These are phyloP conservation scores for Smutsia temminckii DNA, from an alignment of 2,797 vertebrate species.

Conservation along the genomic window DNA sequence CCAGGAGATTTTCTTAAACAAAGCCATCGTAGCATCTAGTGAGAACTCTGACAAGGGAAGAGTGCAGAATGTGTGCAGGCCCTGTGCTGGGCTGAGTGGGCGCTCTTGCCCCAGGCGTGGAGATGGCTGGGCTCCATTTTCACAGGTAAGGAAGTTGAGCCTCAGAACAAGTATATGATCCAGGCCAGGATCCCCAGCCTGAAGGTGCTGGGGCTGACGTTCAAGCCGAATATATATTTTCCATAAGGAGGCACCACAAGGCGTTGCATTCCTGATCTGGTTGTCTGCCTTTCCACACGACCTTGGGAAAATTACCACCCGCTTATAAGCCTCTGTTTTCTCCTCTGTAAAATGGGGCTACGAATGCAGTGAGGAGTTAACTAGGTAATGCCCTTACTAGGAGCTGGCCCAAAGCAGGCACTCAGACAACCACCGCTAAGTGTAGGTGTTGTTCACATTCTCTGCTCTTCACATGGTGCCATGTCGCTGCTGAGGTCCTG, in stretches of 20 bases:
- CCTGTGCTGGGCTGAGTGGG: not conserved
- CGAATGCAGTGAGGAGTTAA: not conserved
- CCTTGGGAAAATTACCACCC: not conserved
- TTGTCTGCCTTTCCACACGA: not conserved
- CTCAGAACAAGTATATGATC: too few relatives aligned
- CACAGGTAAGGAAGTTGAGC: not conserved
- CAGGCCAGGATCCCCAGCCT: rapidly evolving
- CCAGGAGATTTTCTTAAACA: not conserved
- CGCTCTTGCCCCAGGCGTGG: not conserved
- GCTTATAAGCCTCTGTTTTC: not conserved
- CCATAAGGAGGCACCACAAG: not conserved
- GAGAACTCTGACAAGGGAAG: not conserved
- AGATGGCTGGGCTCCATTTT: not conserved
- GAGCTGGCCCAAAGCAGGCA: not conserved
- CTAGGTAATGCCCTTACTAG: not conserved
- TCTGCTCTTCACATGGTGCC: rapidly evolving
- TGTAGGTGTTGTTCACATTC: not conserved
- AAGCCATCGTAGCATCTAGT: not conserved
- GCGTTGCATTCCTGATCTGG: not conserved
- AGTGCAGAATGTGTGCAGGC: too few relatives aligned
- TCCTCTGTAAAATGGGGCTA: not conserved
- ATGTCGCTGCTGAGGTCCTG: not conserved
- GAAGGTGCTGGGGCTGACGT: not conserved
- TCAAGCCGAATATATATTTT: not conserved
- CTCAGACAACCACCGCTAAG: too few relatives aligned